Base-by-base conservation (phyloP, 2,888 invertebrate species). In the Scelioninae gen. 2 region DNA sequence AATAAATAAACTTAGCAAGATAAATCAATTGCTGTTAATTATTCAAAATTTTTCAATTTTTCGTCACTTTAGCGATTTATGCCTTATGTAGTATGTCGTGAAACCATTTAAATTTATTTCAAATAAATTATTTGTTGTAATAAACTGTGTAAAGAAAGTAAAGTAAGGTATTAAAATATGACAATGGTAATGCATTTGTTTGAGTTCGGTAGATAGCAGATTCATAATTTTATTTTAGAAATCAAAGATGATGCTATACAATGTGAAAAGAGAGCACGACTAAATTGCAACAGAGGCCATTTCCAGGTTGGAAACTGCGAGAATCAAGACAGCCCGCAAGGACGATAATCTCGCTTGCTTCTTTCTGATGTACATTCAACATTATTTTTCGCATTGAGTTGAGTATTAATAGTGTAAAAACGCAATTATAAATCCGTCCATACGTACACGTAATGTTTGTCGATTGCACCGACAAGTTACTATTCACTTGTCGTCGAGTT, bases 171-270 rank as follows among this genome's bases (percentile, higher is more conserved):
- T n/a, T 6, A 53, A 16, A 52, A 64, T 43, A 58, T 68, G 67
- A 61, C 35, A 61, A 61, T 69, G 61, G 46, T 41, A 63, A 61
- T 70, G 69, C 61, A 15, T 63, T 39, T 4, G 25, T 50, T 73
- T 63, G 55, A 46, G 43, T 73, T 68, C 63, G 57, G 68, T 68
- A 68, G 41, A 68, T 73, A 68, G 73, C 71, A 60, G 65, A 68
- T 57, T 73, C 43, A 67, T 52, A 55, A 68, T 73, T 73, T 73
- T 73, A 68, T 73, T 73, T 11, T 69, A 58, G 63, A 73, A 73
- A 73, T 73, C 52, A 69, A 69, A 41, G 50, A 53, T 69, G 63
- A 68, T 73, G 64, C 63, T 73, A 73, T 73, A 73, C 73, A 73
- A 68, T 73, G 68, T 63, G 68, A 60, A 73, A 72, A 73, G 63